Evolutionary conservation across 1,140 invertebrate genomes (phyloP), one percentile per base, ranked within the genome.

Genomic region (Thereuonema tuberculata): DNA sequence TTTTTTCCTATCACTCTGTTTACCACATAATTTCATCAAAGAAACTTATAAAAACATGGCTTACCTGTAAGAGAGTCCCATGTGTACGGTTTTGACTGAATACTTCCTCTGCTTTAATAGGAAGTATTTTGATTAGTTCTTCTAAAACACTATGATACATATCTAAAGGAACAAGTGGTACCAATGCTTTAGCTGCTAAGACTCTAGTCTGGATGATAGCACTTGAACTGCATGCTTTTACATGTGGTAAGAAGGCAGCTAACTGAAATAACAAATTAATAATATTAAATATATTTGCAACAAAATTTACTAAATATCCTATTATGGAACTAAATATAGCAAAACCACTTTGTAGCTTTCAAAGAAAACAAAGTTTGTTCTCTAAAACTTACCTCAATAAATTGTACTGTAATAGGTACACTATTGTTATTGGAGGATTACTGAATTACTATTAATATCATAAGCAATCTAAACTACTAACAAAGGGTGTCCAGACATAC

Each of bases 141-240:
- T 63, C 21, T 43, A 72, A 61, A 1, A 69, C 52, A 27, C 31
- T 46, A 48, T 70, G 46, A 12, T 69, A 63, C 58, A 71, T 66
- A 58, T 70, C 68, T 50, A 71, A 70, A 2, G 76, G 73, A 1
- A 87, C 71, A 63, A 89, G 69, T 27, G 84, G 76, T 26, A 80
- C 76, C 12, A 85, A 70, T 49, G 86, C 81, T 74, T 78, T 78
- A 12, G 83, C 81, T 54, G 84, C 78, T 60, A 87, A 70, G 65
- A 81, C 74, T 66, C 86, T 73, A 37, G 82, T 82, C 72, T 82
- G 79, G 59, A 80, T 75, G 54, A 82, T 78, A 62, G 74, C 71
- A 70, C 81, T 80, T 31, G 73, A 67, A n/a, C 75, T 72, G 66
- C 81, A 82, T 37, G 66, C 25, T 43, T 65, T 47, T 23, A 71